phyloP scores from a whole-genome alignment of 2,113 vertebrate species.

The Clarias gariepinus region DNA sequence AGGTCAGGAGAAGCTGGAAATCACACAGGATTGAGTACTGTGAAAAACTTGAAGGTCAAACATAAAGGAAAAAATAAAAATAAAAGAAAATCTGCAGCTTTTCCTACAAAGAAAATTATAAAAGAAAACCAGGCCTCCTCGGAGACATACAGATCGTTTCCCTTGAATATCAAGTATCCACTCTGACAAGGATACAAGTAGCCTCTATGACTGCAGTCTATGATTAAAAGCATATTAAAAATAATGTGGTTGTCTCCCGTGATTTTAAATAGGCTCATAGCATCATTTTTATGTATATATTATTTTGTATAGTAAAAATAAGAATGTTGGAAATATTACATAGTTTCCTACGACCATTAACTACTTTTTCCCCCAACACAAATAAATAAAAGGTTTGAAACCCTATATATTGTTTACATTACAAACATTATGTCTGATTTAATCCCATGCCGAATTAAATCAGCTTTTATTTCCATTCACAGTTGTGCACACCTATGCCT shows the following conservation, averaged over 20 bases:
- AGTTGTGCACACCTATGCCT: background rate
- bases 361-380: background rate
- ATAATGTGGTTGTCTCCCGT: background rate
- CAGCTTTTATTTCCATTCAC: background rate
- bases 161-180: slow-evolving; percentile 24
- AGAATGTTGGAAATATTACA: background rate
- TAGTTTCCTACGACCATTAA: too few relatives aligned
- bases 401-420: background rate
- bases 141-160: background rate
- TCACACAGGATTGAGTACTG: background rate
- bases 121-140: background rate
- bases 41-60: slow-evolving; percentile 18
- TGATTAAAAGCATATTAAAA: slow-evolving; percentile 13
- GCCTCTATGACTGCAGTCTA: background rate
- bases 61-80: background rate
- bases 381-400: background rate
- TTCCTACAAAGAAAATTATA: background rate
- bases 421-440: background rate
- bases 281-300: background rate
- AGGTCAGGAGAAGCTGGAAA: background rate
- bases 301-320: background rate
- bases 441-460: background rate
- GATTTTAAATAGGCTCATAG: background rate
- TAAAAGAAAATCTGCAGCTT: too few relatives aligned
- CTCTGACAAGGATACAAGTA: slow-evolving; percentile 1